Evolutionary conservation across 2,797 vertebrate species (phyloP), one percentile per base, ranked within the genome.

Genomic region (Microcaecilia unicolor): DNA sequence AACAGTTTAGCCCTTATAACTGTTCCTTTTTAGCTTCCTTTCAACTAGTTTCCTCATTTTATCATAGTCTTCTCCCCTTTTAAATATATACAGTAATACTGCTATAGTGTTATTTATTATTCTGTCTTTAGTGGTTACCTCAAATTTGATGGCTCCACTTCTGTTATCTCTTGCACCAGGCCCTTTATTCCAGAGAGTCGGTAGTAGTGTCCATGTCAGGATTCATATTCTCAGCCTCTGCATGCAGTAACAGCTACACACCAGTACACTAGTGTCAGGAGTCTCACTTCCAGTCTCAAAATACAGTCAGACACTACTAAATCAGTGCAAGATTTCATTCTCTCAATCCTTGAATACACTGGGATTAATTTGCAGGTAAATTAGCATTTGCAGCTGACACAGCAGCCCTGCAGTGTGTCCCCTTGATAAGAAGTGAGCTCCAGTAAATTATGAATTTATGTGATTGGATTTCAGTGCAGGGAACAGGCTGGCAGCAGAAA

Each of bases 401-500:
- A 34, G 37, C 1, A 6, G 49, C 48, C 51, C 18, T 1, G 17
- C 51, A 32, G 48, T 15, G 51, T 55, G 60, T 40, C 60, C 34
- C 3, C 35, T 64, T 48, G 60, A 55, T 64, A 70, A 55, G 48
- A 61, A 26, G 47, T 15, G 31, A 48, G 45, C 57, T 62, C 58
- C 48, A 44, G 33, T 50, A 56, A 67, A 57, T 67, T 73, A 73
- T 69, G 64, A 73, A 64, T 51, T n/a, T n/a, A n/a, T 41, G 46
- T 73, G 73, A 73, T 67, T 73, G 64, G 70, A 71, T 73, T 71
- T 69, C 55, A 61, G 67, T 67, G 64, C 64, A 69, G n/a, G n/a
- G n/a, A 71, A 69, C 56, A 54, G 57, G 62, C 58, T 68, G 34
- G 48, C 52, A 46, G 51, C 33, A 45, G 55, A 53, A 47, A 59